Percentiles rank a stretch among this genome's conserved stretches.
Evolutionary conservation across 2,113 vertebrate genomes (phyloP).

Genomic region (Rhinichthys klamathensis): DNA sequence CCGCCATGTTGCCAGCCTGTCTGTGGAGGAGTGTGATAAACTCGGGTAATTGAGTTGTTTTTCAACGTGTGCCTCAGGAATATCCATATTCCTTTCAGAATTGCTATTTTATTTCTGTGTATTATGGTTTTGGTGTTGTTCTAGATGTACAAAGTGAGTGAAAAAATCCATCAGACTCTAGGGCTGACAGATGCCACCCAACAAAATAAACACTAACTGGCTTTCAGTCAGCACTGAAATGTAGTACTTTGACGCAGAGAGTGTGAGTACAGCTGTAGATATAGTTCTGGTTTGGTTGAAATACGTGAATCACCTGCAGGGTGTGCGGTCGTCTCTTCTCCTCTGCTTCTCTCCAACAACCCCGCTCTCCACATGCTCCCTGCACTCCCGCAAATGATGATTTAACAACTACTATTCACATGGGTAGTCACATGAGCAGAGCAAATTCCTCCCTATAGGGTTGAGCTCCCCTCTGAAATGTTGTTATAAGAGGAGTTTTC

Average conservation of each 20-base stretch:
- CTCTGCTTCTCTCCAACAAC: conserved; percentile 14
- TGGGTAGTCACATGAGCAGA: conserved; percentile 63
- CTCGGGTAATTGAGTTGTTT: conserved; percentile 2
- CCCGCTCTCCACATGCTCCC: conserved; percentile 52
- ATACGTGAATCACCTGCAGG: conserved; percentile 41
- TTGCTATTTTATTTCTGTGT: conserved; percentile 25
- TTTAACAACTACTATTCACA: conserved; percentile 66
- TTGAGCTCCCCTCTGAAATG: conserved; percentile 57
- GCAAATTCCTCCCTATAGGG: conserved; percentile 61
- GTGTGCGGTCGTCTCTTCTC: conserved; percentile 24
- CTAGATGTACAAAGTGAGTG: neutral
- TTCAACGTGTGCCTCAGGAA: neutral
- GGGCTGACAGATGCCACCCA: conserved; percentile 34
- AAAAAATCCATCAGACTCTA: conserved; percentile 20
- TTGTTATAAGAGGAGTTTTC: conserved; percentile 55
- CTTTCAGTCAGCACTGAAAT: conserved; percentile 11
- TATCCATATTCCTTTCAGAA: conserved; percentile 16
- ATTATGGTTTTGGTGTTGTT: conserved; percentile 6
- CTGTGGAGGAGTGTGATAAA: neutral
- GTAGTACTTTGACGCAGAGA: conserved; percentile 31
- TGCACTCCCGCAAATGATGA: conserved; percentile 60
- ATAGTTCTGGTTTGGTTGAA: conserved; percentile 55
- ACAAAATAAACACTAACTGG: conserved; percentile 20
- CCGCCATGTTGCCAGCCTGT: neutral
- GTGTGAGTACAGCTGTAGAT: conserved; percentile 57